Percentiles rank a stretch among this genome's conserved stretches.
phyloP scores from a whole-genome alignment of 1,140 invertebrate species.

The Rhynchophorus ferrugineus region DNA sequence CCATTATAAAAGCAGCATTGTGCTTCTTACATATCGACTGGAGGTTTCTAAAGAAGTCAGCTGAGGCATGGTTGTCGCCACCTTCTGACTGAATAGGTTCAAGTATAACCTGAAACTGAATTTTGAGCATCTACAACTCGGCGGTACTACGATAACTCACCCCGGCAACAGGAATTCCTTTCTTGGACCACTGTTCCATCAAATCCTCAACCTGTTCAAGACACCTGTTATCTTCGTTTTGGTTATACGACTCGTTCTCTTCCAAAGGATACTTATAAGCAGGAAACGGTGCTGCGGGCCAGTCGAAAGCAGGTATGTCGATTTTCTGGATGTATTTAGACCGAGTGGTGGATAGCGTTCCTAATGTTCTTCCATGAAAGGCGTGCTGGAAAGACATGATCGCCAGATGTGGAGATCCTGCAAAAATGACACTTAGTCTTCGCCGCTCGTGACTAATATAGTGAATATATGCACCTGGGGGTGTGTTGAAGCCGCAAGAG shows the following conservation, averaged over 20 bases:
- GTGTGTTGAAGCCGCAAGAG: slow-evolving; percentile 75
- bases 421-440: too few relatives aligned
- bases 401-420: slow-evolving; percentile 71
- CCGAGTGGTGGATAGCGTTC: slow-evolving; percentile 79
- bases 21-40: slow-evolving; percentile 71
- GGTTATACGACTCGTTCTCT: slow-evolving; percentile 70
- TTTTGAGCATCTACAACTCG: too few relatives aligned
- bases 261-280: slow-evolving; percentile 87
- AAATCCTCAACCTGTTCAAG: slow-evolving; percentile 63
- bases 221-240: slow-evolving; percentile 66
- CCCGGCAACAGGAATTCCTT: slow-evolving; percentile 78
- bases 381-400: slow-evolving; percentile 84
- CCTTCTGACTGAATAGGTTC: slow-evolving; percentile 98
- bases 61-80: slow-evolving; percentile 86
- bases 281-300: slow-evolving; percentile 47
- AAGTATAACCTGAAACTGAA: slow-evolving; percentile 55
- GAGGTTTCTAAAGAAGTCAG: slow-evolving; percentile 76
- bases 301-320: slow-evolving; percentile 88
- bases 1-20: slow-evolving; percentile 73
- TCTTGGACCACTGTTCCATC: slow-evolving; percentile 70
- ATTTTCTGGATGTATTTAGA: slow-evolving; percentile 95
- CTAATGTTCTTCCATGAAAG: slow-evolving; percentile 84
- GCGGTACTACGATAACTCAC: too few relatives aligned
- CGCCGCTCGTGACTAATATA: too few relatives aligned
- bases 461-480: slow-evolving; percentile 45